Evolutionary conservation across 2,113 vertebrate genomes (phyloP), one percentile per base, ranked within the genome.

Genomic region (Engraulis encrasicolus): DNA sequence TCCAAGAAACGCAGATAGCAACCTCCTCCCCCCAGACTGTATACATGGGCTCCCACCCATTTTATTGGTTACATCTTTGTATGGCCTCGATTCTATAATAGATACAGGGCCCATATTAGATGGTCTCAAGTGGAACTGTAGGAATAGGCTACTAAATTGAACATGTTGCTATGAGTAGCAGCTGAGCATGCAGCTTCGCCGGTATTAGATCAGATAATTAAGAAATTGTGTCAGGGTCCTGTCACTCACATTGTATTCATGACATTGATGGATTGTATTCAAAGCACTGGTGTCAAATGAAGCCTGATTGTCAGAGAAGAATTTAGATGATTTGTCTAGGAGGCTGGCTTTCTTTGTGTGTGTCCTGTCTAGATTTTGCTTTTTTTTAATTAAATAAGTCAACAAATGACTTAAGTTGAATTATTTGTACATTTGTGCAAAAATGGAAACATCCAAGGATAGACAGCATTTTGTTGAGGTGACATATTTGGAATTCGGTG

Each of bases 111-210:
- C 58, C 66, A 74, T 31, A 74, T 36, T 74, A 31, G 58, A 66
- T 2, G 1, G 58, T 66, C 58, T 66, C 58, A 1, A 27, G 66
- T 15, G 66, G 66, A 74, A 74, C 2, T 74, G 66, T 58, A 23
- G 54, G 54, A 23, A n/a, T n/a, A n/a, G n/a, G n/a, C 54, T 58
- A n/a, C n/a, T 74, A 34, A 31, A 34, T 31, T 12, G 11, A 34
- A 71, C 27, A 15, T 78, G 88, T 92, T 92, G 89, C 89, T 49
- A 90, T 83, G 88, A 85, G 71, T 84, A 58, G 81, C 88, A 90
- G 85, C 86, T 89, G 87, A 48, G 90, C 88, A 93, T 91, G 87
- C 84, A 71, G 85, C 84, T 86, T 79, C 49, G 27, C 52, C 78
- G 83, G 78, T 81, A 71, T 58, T 27, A 79, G 77, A 81, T 36